Evolutionary conservation across 2,888 invertebrate genomes (phyloP), one percentile per base, ranked within the genome.

Genomic region (Drosophila affinis): DNA sequence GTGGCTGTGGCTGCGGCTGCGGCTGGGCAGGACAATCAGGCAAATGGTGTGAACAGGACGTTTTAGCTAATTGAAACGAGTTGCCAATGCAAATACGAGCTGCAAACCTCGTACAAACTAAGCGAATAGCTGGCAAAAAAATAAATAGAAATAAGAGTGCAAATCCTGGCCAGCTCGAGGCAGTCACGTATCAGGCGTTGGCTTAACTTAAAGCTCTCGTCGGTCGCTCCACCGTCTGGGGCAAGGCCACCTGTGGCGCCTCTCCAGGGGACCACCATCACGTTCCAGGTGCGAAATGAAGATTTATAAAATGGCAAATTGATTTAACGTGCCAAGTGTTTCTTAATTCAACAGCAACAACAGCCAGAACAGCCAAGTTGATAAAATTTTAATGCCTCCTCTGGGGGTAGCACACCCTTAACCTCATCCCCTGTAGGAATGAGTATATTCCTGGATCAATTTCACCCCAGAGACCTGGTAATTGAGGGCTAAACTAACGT

Each of bases 61-160:
- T 91, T 91, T 87, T 89, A 88, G 88, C 83, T 91, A 91, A 91
- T 91, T 91, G 91, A 91, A 91, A 87, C 59, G 76, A 69, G 76
- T 72, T 56, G 45, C 72, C 70, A 49, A 87, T 74, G 80, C 74
- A 82, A 86, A 87, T 84, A 62, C 17, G 9, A 18, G 34, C 6
- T 2, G 39, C 7, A 14, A 39, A 39, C 12, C 34, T 12, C 34
- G 14, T 14, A 69, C 29, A 64, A 76, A 72, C 69, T 71, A 57
- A 76, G 61, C 64, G 45, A 62, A 56, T 12, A 47, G 54, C 44
- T 62, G 56, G 72, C 45, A 65, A 76, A 73, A 69, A 79, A 74
- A 74, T 71, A 74, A 77, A 72, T 76, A 57, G 48, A 74, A 68
- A 69, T 74, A 72, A 77, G 64, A 59, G 75, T 67, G 70, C 70